Base-by-base conservation (phyloP, 2,113 vertebrate genomes). In the Rhea pennata region DNA sequence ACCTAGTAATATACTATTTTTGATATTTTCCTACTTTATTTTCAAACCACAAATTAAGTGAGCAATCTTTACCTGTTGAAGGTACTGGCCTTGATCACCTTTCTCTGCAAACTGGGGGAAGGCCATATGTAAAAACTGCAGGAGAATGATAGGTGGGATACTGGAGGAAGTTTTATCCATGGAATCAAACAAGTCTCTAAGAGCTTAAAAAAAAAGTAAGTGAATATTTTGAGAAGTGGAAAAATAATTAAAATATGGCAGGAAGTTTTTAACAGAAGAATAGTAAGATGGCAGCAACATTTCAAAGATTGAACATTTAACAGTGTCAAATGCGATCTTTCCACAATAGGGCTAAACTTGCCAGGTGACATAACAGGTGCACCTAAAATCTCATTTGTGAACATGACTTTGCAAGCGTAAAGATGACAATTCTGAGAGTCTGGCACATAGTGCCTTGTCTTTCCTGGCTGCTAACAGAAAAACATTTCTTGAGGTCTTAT, bases 121-220 rank as follows among this genome's bases (percentile, higher is more conserved):
- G 98, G 99, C 99, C 99, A 99, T 99, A 92, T 99, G 99, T 96
- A 99, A 99, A 97, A 99, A 99, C 95, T 99, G 99, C 97, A 99
- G 99, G 80, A 99, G 97, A 97, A 99, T 99, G 95, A 99, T 99
- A 78, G 99, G 99, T 48, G 99, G 99, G 93, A 99, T 99, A 98
- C 99, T 99, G 95, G 99, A 99, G 66, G 99, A 99, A 81, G 99
- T 99, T 98, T 99, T 99, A 94, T 99, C 99, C 99, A 99, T 99
- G 85, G 99, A 99, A 97, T 99, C 99, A 95, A 99, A 99, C 93
- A 99, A 98, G 97, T 99, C 99, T 97, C 99, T 98, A 97, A 99
- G 98, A 94, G 99, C 99, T 99, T 97, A 95, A 96, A 97, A 96
- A 95, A 64, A 97, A 97, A 98, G 79, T 14, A 96, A 77, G 96